Conservation (phyloP, 2,888 invertebrate genomes). For the Rhogogaster chlorosoma region DNA sequence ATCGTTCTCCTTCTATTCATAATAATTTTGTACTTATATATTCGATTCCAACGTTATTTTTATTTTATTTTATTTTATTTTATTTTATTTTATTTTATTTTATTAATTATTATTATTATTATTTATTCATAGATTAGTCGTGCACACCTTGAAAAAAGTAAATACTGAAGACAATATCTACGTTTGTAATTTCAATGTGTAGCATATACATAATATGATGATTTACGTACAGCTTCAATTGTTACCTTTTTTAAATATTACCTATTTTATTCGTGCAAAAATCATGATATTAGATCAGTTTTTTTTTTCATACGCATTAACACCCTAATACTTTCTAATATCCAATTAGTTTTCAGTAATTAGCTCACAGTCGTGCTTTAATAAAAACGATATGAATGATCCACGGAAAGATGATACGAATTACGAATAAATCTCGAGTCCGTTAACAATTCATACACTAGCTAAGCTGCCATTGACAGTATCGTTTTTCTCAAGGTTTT, state of each 20-base stretch:
- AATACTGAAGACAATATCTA: neutral
- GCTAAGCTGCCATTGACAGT: neutral
- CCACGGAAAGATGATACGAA: neutral
- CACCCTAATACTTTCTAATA: neutral
- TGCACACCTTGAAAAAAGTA: neutral
- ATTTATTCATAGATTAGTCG: conserved; percentile 31
- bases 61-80: neutral
- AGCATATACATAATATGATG: neutral
- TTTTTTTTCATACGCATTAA: neutral
- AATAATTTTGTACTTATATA: conserved; percentile 43
- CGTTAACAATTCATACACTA: conserved; percentile 5
- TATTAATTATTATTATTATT: neutral
- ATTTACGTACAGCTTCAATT: neutral
- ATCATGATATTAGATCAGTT: conserved; percentile 10
- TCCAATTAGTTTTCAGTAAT: conserved; percentile 13
- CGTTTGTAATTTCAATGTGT: neutral
- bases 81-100: neutral
- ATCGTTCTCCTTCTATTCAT: neutral
- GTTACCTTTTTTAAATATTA: neutral
- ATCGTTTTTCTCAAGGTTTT: neutral
- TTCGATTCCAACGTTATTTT: conserved; percentile 25
- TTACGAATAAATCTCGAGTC: neutral
- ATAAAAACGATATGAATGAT: neutral
- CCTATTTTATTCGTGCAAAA: conserved; percentile 3
- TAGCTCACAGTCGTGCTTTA: neutral